A percentile compares a stretch with the other conserved stretches of the same genome.
These are phyloP conservation scores for Leptopilina drosophilae DNA, from an alignment of 2,888 invertebrate genomes.

Conservation along the genomic window DNA sequence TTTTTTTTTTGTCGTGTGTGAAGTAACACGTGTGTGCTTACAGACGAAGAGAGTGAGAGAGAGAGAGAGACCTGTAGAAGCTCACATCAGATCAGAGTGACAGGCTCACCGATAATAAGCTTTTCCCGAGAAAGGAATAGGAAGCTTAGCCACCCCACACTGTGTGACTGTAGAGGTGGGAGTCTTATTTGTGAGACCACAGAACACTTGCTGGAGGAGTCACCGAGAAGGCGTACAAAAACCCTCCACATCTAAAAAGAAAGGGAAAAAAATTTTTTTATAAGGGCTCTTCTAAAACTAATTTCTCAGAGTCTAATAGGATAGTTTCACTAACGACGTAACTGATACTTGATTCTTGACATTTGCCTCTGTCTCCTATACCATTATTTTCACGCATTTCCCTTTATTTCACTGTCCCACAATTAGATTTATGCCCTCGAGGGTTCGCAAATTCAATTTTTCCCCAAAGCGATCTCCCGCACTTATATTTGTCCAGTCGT, in stretches of 20 bases:
- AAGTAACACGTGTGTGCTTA: slow-evolving; percentile 44
- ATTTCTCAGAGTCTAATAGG: slow-evolving; percentile 23
- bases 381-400: slow-evolving; percentile 17
- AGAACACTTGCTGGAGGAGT: neutral
- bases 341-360: slow-evolving; percentile 23
- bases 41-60: no score
- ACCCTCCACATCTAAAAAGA: neutral
- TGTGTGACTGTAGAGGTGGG: neutral
- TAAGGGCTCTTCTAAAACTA: slow-evolving; percentile 36
- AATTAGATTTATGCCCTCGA: neutral
- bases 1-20: slow-evolving; percentile 9
- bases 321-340: slow-evolving; percentile 23
- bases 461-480: no score
- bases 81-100: slow-evolving; percentile 37
- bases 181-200: slow-evolving; percentile 32
- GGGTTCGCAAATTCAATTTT: slow-evolving; percentile 5
- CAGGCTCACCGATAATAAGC: slow-evolving; percentile 42
- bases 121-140: slow-evolving; percentile 34
- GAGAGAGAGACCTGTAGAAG: slow-evolving; percentile 32
- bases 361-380: neutral
- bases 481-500: no score
- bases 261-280: slow-evolving; percentile 1
- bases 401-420: slow-evolving; percentile 16
- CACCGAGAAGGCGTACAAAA: slow-evolving; percentile 18
- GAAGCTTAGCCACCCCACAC: slow-evolving; percentile 29